phyloP scores from a whole-genome alignment of 2,113 vertebrate species.

The Dipodomys stephensi region DNA sequence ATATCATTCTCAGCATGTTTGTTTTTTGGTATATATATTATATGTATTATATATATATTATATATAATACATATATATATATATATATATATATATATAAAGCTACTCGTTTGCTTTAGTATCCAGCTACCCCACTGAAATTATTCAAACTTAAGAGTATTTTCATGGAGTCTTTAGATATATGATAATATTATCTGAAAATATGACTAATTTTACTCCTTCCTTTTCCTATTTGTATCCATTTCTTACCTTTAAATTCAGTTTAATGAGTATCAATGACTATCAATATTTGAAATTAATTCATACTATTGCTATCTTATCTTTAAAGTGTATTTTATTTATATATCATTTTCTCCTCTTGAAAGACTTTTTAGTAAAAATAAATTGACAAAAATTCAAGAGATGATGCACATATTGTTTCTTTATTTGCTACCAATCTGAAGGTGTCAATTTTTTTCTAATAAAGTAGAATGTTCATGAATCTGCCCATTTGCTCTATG shows the following conservation, averaged over 20 bases:
- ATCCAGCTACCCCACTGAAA: not conserved
- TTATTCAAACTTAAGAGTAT: not conserved
- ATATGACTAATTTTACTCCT: not conserved
- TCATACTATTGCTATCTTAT: not conserved
- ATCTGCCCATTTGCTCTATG: not conserved
- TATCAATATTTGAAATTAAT: not conserved
- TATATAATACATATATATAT: too few relatives aligned
- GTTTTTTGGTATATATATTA: not conserved
- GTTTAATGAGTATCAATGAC: not conserved
- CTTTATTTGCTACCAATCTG: not conserved
- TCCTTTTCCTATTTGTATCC: not conserved
- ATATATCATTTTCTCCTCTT: not conserved
- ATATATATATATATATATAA: not conserved
- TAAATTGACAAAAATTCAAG: not conserved
- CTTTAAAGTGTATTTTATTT: slow-evolving; percentile 8
- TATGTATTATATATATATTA: too few relatives aligned
- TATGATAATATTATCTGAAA: not conserved
- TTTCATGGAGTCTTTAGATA: not conserved
- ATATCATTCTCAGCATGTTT: not conserved
- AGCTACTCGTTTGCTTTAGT: not conserved
- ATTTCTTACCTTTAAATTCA: not conserved
- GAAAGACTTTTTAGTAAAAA: not conserved
- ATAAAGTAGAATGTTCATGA: not conserved
- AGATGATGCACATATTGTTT: not conserved
- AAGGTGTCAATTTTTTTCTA: not conserved